phyloP scores from a whole-genome alignment of 1,140 invertebrate genomes.

The Wiebesia pumilae region DNA sequence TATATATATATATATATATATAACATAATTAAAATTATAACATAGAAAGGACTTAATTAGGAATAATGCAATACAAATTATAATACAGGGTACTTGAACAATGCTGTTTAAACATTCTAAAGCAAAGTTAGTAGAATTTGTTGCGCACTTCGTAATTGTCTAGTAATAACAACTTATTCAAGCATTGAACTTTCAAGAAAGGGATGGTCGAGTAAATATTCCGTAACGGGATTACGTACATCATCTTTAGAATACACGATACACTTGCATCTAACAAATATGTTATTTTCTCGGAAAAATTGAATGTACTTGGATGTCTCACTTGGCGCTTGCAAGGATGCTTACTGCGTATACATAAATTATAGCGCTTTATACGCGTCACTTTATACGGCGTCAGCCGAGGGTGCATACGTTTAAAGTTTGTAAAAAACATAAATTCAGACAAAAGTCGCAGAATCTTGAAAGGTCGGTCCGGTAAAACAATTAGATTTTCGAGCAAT shows the following conservation, averaged over 20 bases:
- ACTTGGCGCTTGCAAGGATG: too few species aligned
- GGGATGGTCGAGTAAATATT: not conserved
- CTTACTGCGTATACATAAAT: not conserved
- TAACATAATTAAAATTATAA: not conserved
- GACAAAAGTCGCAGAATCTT: too few species aligned
- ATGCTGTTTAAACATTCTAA: not conserved
- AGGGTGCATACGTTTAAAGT: too few species aligned
- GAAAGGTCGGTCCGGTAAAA: too few species aligned
- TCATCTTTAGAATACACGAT: not conserved
- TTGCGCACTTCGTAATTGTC: not conserved
- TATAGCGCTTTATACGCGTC: not conserved
- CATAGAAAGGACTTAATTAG: too few species aligned
- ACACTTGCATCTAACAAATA: not conserved
- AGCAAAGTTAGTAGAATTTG: not conserved
- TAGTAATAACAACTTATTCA: not conserved
- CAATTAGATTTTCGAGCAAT: too few species aligned
- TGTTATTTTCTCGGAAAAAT: not conserved
- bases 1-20: not conserved
- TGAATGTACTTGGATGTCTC: not conserved
- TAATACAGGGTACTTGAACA: not conserved
- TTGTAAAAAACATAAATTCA: too few species aligned
- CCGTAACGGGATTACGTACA: not conserved
- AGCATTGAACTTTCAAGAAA: not conserved
- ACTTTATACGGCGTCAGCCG: too few species aligned
- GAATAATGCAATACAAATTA: not conserved